Conservation (phyloP, 2,113 vertebrate genomes). For the Mesoclemmys tuberculata region DNA sequence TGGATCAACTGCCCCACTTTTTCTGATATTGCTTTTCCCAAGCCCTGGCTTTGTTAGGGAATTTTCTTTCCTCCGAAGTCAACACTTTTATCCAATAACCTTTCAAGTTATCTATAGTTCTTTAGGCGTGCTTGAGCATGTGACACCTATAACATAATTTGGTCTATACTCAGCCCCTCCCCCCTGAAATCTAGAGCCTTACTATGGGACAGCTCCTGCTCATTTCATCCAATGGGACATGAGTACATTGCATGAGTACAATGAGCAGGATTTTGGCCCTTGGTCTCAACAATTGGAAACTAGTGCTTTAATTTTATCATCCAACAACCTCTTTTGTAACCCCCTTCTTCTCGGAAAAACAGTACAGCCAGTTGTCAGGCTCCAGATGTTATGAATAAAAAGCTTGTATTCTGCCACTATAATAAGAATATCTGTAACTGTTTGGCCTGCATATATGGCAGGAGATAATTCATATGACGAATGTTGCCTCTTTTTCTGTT, state of each 20-base stretch:
- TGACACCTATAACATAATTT: neutral
- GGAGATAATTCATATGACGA: neutral
- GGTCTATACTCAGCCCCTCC: neutral
- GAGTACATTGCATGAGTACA: neutral
- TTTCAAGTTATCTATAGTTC: neutral
- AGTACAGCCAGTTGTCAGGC: neutral
- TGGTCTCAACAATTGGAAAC: neutral
- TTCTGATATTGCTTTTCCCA: neutral
- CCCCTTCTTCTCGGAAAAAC: neutral
- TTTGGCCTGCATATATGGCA: conserved; percentile 39
- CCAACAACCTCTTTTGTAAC: neutral
- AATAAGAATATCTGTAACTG: conserved; percentile 20
- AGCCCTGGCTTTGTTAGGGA: neutral
- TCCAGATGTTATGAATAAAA: neutral
- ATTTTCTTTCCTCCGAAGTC: neutral
- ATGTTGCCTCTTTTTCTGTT: conserved; percentile 21
- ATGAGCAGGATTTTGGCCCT: neutral
- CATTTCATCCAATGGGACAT: neutral
- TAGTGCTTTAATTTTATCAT: neutral
- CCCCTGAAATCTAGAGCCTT: neutral
- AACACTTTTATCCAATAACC: neutral
- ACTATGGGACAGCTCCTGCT: neutral
- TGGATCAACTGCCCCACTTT: neutral
- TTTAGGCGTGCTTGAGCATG: neutral
- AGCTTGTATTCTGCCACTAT: neutral